Base-by-base conservation (phyloP, 2,888 invertebrate genomes). In the Hydrotaea diabolus region DNA sequence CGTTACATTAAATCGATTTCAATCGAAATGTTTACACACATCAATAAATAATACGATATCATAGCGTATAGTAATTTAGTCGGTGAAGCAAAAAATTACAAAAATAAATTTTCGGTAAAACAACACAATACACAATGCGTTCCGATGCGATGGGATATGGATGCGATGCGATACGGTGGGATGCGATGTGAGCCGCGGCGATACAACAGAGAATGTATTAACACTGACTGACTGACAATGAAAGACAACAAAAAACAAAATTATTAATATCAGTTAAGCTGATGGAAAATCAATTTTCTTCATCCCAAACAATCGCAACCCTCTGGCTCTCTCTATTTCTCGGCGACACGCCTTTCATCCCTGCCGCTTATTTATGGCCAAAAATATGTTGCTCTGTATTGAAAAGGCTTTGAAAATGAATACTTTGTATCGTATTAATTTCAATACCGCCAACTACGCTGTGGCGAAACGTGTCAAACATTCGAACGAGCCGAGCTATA, bases 221-320 rank as follows among this genome's bases (percentile, higher is more conserved):
- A 39, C 13, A 8, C 39, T 9, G 39, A 13, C 36, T 36, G 59
- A 59, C 62, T 62, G 62, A 62, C 31, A 31, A 62, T 62, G 17
- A 31, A 62, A 23, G 39, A 8, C 69, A 19, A 21, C 4, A 0
- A n/a, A 39, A 15, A 69, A 23, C 21, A 23, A 69, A 69, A 23
- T 46, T 43, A 69, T 69, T 69, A 69, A 69, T 69, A 73, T 79
- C 73, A 79, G 72, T 73, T 79, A 79, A 79, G 64, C 73, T 64
- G 64, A 72, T 64, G 79, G 55, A 79, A 79, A 73, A 69, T 39
- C 43, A 66, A 66, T 66, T 66, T 66, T 43, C 36, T 62, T 62
- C 26, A 39, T 39, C 66, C 36, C 21, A 2, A 36, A n/a, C n/a
- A n/a, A 31, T 64, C 15, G 13, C 19, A 5, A 21, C 2, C 21